phyloP scores from a whole-genome alignment of 2,113 vertebrate genomes.

The Hypocryptadius cinnamomeus region DNA sequence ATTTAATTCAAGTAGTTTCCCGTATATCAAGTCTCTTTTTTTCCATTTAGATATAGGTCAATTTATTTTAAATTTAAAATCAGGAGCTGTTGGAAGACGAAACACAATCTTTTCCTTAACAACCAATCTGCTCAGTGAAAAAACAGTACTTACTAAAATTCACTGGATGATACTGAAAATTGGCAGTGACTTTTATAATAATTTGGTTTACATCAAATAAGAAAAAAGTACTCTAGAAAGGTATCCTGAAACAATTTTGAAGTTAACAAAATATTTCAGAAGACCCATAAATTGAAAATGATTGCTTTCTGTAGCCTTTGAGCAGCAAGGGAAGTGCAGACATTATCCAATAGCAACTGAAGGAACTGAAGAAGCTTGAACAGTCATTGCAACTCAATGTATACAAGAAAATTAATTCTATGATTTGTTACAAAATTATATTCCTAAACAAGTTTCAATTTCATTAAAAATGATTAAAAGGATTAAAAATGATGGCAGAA shows the following conservation, averaged over 20 bases:
- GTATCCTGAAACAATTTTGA: background rate
- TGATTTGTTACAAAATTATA: background rate
- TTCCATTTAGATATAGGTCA: background rate
- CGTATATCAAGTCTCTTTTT: background rate
- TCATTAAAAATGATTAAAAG: background rate
- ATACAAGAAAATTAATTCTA: background rate
- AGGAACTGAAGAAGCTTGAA: background rate
- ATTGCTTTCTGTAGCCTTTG: background rate
- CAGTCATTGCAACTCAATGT: background rate
- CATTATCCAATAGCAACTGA: background rate
- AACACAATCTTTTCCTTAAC: conserved; percentile 33
- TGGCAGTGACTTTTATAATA: conserved; percentile 12
- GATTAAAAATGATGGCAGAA: background rate
- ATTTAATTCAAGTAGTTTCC: conserved; percentile 51
- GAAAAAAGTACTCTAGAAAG: background rate
- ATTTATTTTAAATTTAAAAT: conserved; percentile 54
- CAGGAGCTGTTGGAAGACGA: conserved; percentile 19
- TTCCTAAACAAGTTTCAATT: background rate
- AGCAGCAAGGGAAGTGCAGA: background rate
- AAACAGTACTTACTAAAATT: conserved; percentile 6
- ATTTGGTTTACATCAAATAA: background rate
- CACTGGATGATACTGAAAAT: background rate
- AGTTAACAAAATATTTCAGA: background rate
- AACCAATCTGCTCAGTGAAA: conserved; percentile 31
- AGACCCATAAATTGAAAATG: background rate